These are phyloP conservation scores for Neostethus bicornis DNA, from an alignment of 2,797 vertebrate genomes.

Conservation along the genomic window DNA sequence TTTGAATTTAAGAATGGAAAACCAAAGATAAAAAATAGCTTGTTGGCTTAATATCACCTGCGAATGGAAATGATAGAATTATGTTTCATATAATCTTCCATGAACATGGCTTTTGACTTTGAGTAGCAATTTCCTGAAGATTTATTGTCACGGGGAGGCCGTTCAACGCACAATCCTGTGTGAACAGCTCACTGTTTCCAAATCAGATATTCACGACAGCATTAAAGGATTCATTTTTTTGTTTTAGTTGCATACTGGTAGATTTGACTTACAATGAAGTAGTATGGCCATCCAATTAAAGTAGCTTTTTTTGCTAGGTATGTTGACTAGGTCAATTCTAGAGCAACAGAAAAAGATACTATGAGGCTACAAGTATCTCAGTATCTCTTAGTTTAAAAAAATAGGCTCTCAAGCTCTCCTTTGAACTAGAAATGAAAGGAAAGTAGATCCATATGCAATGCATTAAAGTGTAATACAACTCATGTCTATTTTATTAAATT, in stretches of 20 bases:
- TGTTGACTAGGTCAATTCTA: constrained; percentile 1
- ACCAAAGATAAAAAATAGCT: no score
- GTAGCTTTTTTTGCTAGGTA: neutral
- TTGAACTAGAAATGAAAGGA: neutral
- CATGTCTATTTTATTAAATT: constrained; percentile 15
- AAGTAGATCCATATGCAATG: neutral
- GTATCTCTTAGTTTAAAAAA: neutral
- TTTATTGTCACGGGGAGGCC: constrained; percentile 5
- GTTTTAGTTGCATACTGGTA: neutral
- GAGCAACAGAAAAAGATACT: neutral
- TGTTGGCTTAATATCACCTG: neutral
- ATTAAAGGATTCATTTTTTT: constrained; percentile 1
- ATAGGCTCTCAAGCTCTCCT: neutral
- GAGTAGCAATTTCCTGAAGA: neutral
- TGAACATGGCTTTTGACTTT: neutral
- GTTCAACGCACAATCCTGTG: neutral
- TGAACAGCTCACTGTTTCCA: constrained; percentile 1
- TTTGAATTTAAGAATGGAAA: neutral
- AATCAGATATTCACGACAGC: neutral
- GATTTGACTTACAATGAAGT: constrained; percentile 3
- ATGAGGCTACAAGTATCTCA: no score
- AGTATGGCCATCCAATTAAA: constrained; percentile 1
- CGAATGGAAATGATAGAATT: neutral
- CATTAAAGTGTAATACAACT: neutral
- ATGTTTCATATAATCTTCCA: neutral